Conservation (phyloP, 2,113 vertebrate species). For the Platysternon megacephalum region DNA sequence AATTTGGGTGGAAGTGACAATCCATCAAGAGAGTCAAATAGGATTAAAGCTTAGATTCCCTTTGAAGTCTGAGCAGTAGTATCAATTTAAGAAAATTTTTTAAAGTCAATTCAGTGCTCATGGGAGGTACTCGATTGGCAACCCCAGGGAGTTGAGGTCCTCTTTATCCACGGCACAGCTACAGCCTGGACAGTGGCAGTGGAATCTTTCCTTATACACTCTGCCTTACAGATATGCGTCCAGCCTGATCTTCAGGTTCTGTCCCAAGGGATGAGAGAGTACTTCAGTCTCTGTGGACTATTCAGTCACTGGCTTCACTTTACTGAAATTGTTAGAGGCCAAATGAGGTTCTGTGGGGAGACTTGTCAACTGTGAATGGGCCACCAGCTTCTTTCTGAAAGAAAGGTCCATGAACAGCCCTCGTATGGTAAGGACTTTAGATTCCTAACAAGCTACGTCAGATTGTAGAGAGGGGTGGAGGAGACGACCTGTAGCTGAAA, state of each 20-base stretch:
- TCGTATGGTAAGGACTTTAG: neutral
- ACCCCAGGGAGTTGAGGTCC: neutral
- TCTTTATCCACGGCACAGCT: neutral
- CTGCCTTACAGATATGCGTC: fast-evolving
- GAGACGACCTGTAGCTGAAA: fast-evolving
- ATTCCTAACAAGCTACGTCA: fast-evolving
- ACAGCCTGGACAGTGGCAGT: neutral
- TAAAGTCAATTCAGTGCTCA: fast-evolving
- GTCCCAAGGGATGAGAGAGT: fast-evolving
- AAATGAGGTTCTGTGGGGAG: fast-evolving
- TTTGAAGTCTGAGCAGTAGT: fast-evolving
- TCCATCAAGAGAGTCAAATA: neutral
- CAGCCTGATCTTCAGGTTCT: fast-evolving
- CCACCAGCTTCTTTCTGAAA: fast-evolving
- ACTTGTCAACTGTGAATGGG: neutral
- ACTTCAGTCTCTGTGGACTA: neutral
- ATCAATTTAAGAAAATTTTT: fast-evolving
- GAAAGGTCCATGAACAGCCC: fast-evolving
- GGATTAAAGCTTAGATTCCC: neutral
- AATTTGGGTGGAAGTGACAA: neutral
- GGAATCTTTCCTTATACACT: neutral
- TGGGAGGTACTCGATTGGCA: fast-evolving
- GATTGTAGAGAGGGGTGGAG: fast-evolving
- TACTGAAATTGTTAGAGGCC: fast-evolving
- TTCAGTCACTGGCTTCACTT: fast-evolving